Conservation (phyloP, 2,113 vertebrate genomes). For the Oreocharis arfaki region DNA sequence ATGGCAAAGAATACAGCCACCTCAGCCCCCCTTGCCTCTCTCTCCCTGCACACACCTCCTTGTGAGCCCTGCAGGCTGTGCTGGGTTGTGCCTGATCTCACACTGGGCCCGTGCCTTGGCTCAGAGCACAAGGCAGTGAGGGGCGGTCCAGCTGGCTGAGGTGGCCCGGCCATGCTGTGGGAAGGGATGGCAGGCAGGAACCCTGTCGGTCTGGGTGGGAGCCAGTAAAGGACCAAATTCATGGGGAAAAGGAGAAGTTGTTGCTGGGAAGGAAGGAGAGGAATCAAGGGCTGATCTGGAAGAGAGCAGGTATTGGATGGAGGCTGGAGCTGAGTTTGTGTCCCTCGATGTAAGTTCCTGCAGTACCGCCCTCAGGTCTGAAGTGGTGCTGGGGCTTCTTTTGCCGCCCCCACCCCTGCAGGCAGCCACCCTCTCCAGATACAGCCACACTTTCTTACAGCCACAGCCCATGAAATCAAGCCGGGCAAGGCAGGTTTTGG, state of each 20-base stretch:
- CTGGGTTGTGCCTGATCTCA: neutral
- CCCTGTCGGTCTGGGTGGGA: neutral
- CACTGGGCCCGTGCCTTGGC: neutral
- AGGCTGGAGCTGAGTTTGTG: neutral
- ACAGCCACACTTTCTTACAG: neutral
- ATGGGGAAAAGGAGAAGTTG: neutral
- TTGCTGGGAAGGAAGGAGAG: neutral
- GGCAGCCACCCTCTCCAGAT: neutral
- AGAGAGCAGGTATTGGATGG: neutral
- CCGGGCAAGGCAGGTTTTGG: neutral
- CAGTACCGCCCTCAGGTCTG: neutral
- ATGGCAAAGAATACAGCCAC: neutral
- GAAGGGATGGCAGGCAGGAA: neutral
- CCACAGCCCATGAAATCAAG: neutral
- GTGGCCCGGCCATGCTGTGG: neutral
- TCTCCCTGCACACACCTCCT: neutral
- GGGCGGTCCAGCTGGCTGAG: neutral
- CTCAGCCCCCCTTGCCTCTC: neutral
- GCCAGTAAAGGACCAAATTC: neutral
- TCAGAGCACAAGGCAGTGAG: accelerated
- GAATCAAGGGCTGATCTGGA: neutral
- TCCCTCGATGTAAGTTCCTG: accelerated
- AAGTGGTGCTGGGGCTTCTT: neutral
- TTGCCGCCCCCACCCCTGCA: accelerated
- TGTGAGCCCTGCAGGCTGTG: neutral